Conservation (phyloP, 2,888 invertebrate genomes). For the Chromoteleia sp. region DNA sequence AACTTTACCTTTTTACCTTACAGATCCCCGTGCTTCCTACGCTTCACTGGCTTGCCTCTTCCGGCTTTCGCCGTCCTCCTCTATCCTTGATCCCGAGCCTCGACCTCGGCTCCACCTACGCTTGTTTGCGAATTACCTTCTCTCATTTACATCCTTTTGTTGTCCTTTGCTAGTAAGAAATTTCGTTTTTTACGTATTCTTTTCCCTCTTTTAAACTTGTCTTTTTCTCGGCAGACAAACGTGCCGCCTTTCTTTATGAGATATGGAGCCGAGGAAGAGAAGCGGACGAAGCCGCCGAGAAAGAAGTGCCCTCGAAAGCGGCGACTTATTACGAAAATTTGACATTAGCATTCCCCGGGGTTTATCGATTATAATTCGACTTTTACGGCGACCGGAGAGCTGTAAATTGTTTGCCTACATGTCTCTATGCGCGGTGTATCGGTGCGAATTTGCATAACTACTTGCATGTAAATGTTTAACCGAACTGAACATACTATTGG, state of each 20-base stretch:
- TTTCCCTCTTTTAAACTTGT: constrained; percentile 35
- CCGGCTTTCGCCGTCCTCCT: constrained; percentile 60
- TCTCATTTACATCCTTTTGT: constrained; percentile 81
- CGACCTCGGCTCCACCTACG: constrained; percentile 72
- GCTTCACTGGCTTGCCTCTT: constrained; percentile 62
- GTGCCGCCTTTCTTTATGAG: constrained; percentile 56
- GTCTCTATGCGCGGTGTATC: too few relatives aligned
- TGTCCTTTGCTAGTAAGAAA: constrained; percentile 73
- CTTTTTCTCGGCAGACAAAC: constrained; percentile 49
- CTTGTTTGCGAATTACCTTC: constrained; percentile 80
- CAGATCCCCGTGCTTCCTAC: constrained; percentile 61
- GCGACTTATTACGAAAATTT: constrained; percentile 51
- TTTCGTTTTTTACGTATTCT: constrained; percentile 71
- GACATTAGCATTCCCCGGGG: constrained; percentile 32
- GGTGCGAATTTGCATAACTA: constrained; percentile 32
- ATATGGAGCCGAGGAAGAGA: constrained; percentile 3
- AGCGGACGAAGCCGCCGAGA: background rate
- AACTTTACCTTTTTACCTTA: constrained; percentile 76
- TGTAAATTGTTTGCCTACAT: too few relatives aligned
- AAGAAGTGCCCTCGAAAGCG: constrained; percentile 14
- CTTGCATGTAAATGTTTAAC: constrained; percentile 59
- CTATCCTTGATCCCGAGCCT: constrained; percentile 50
- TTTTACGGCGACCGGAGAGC: constrained; percentile 7
- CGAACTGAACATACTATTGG: constrained; percentile 48
- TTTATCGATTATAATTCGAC: constrained; percentile 45